These are phyloP conservation scores for Acanthisitta chloris DNA, from an alignment of 2,113 vertebrate species.

Conservation along the genomic window DNA sequence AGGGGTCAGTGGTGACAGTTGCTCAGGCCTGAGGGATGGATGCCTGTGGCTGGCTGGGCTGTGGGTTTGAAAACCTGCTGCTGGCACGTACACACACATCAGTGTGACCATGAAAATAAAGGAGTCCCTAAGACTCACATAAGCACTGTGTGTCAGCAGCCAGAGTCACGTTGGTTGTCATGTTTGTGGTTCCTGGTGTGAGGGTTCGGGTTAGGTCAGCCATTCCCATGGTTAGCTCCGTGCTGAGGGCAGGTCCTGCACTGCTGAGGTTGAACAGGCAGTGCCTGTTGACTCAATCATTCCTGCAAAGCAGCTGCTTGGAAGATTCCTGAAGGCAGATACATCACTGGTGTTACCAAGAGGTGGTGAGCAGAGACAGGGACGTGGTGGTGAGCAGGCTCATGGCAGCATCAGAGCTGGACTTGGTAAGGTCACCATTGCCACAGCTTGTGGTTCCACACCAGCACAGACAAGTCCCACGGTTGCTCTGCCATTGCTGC, in stretches of 20 bases:
- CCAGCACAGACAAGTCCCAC: fast-evolving
- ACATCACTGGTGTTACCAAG: background rate
- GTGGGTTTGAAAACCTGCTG: background rate
- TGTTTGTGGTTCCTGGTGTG: background rate
- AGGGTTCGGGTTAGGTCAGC: background rate
- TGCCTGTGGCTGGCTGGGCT: background rate
- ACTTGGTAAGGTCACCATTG: fast-evolving
- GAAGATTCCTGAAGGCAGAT: background rate
- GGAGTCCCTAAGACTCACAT: background rate
- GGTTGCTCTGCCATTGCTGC: background rate
- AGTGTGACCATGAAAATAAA: background rate
- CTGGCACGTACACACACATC: background rate
- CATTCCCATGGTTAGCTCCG: fast-evolving
- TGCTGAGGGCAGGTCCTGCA: background rate
- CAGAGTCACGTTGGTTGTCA: background rate
- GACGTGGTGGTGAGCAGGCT: background rate
- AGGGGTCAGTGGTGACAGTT: background rate
- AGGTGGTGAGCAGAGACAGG: background rate
- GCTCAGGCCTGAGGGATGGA: background rate
- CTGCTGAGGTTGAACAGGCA: background rate
- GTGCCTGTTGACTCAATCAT: background rate
- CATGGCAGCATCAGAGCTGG: background rate
- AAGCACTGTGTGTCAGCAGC: background rate
- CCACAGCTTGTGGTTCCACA: background rate
- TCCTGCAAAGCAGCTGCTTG: background rate